Base-by-base conservation (phyloP, 2,888 invertebrate genomes). In the Spodoptera littoralis region DNA sequence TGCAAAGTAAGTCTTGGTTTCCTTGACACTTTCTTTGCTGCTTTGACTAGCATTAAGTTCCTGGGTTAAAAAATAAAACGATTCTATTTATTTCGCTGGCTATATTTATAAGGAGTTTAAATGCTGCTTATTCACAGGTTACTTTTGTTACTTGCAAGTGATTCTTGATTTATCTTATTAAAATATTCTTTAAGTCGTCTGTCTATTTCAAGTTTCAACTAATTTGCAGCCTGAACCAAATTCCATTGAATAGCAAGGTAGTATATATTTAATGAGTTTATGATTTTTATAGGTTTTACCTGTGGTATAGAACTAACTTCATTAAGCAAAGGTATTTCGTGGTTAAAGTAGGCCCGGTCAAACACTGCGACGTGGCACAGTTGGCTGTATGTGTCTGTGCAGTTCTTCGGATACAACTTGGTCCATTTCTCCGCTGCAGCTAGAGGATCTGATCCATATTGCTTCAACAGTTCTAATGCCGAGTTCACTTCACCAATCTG, bases 401-500 rank as follows among this genome's bases (percentile, higher is more conserved):
- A 92, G 69, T 84, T 64, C 47, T 84, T 88, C 0, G 92, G 82
- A 64, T 92, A 92, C 2, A 93, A 65, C 62, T 88, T 87, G 0
- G 53, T 58, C 91, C 92, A 94, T 30, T 83, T 88, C 0, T 88
- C 77, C 0, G 83, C 74, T 0, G 93, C 92, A 12, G 58, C n/a
- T 13, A 82, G 44, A 0, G 92, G 90, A 4, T 88, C 73, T 1
- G 86, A 80, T 0, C 91, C 91, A 44, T 68, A 84, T 65, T 88
- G 81, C 53, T 91, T 91, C 0, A 93, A 76, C 12, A 92, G 80
- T 56, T 93, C 92, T 60, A 92, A 53, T 0, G 91, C 92, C 41
- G 83, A 84, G 60, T 92, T 93, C 2, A 83, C 80, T 82, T 90
- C 84, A n/a, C 90, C 88, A 27, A 90, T 77, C 93, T 92, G 65